Conservation (phyloP, 2,113 vertebrate genomes). For the Uropsilus gracilis region DNA sequence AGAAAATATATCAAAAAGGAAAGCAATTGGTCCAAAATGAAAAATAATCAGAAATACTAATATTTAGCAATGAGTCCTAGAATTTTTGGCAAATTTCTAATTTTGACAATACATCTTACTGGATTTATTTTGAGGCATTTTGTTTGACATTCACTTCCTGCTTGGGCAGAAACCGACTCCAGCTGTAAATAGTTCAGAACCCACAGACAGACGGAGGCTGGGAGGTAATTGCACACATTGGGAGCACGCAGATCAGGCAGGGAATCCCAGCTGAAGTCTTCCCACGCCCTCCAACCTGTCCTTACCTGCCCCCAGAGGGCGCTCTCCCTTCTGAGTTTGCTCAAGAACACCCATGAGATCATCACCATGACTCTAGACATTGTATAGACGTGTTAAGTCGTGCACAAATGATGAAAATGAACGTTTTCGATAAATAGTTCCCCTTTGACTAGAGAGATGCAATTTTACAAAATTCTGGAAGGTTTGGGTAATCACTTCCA, state of each 20-base stretch:
- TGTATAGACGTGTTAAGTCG: background rate
- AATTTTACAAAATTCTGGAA: conserved; percentile 10
- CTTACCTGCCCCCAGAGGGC: background rate
- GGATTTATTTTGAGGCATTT: background rate
- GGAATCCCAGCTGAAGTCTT: background rate
- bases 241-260: background rate
- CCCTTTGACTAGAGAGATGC: background rate
- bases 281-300: background rate
- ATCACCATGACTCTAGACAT: background rate
- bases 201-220: background rate
- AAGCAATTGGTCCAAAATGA: background rate
- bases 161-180: background rate
- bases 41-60: background rate
- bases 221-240: background rate
- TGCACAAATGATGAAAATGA: background rate
- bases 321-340: background rate
- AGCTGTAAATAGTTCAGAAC: background rate
- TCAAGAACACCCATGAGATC: background rate
- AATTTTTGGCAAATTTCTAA: background rate
- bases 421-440: background rate
- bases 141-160: background rate
- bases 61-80: background rate
- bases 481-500: background rate
- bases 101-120: background rate
- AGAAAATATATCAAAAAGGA: background rate